Base-by-base conservation (phyloP, 2,888 invertebrate genomes). In the Clusia tigrina region DNA sequence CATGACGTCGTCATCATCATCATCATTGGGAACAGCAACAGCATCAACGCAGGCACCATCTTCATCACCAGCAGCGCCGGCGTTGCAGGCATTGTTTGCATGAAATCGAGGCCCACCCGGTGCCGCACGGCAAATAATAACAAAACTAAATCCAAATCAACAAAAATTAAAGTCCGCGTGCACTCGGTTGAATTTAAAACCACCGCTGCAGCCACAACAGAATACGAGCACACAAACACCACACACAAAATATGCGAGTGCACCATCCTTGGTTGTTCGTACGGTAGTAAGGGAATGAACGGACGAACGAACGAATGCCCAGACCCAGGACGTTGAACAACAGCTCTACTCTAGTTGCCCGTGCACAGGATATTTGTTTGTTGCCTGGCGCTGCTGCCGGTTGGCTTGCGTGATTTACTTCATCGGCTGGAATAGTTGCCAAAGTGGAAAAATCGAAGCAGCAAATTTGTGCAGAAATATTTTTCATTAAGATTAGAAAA, bases 401-500 rank as follows among this genome's bases (percentile, higher is more conserved):
- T 56, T 38, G 57, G 25, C n/a, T 42, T 42, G 42, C 42, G 42
- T 42, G 42, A 15, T 42, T 42, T 10, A 42, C 42, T 3, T 32
- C 3, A 42, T n/a, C n/a, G n/a, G n/a, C 10, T 3, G 24, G 15
- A 23, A 53, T 53, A 24, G 42, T 46, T 42, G 32, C 26, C 26
- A 20, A 6, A 3, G 15, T 2, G 2, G 26, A 15, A 6, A 54
- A 32, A 32, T 9, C 32, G 32, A 32, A 32, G 32, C 32, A 32
- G 32, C n/a, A n/a, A n/a, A n/a, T n/a, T n/a, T n/a, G 20, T 18
- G 17, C 32, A 15, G 18, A 37, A 37, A 17, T 37, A 37, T 54
- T 37, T 37, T 54, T 48, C 57, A 58, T 58, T 58, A 24, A 58
- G 60, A 59, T 63, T 60, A 60, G 58, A 66, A 69, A 66, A 69